Evolutionary conservation across 2,888 invertebrate genomes (phyloP).

Genomic region (Eurytoma adleriae): DNA sequence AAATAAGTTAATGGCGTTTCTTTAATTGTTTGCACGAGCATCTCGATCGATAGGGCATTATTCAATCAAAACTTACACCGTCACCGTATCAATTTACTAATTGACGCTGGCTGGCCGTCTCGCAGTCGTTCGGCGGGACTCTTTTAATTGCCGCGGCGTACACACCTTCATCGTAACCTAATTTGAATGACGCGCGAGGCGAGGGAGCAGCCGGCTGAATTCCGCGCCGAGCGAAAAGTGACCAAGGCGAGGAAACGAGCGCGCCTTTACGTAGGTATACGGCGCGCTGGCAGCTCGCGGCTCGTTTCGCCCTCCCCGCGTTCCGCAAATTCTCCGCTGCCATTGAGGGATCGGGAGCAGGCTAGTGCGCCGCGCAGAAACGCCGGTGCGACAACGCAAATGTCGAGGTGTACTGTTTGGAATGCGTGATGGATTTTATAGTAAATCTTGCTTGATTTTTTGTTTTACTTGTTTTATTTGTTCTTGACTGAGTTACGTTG

Average conservation of each 20-base stretch:
- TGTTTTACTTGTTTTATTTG: too few relatives aligned
- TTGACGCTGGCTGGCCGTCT: background rate
- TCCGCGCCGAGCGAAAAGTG: conserved; percentile 2
- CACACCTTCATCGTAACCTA: background rate
- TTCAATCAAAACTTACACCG: too few relatives aligned
- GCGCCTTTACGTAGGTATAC: background rate
- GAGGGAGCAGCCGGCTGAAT: background rate
- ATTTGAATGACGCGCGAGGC: background rate
- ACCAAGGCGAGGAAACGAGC: conserved; percentile 1
- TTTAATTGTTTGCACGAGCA: too few relatives aligned
- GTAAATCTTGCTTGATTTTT: too few relatives aligned
- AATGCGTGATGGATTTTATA: too few relatives aligned
- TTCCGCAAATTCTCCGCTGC: conserved; percentile 11
- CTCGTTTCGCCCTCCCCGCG: background rate
- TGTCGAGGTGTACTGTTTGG: too few relatives aligned
- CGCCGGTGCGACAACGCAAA: too few relatives aligned
- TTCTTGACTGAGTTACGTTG: too few relatives aligned
- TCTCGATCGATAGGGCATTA: too few relatives aligned
- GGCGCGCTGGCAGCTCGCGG: conserved; percentile 1
- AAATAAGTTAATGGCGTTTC: too few relatives aligned
- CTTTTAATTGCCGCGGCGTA: background rate
- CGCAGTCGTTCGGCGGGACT: too few relatives aligned
- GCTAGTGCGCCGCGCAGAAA: background rate
- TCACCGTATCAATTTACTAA: background rate
- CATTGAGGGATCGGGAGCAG: conserved; percentile 13